phyloP scores from a whole-genome alignment of 2,888 invertebrate genomes.

The Zygothrica quintamaculata region DNA sequence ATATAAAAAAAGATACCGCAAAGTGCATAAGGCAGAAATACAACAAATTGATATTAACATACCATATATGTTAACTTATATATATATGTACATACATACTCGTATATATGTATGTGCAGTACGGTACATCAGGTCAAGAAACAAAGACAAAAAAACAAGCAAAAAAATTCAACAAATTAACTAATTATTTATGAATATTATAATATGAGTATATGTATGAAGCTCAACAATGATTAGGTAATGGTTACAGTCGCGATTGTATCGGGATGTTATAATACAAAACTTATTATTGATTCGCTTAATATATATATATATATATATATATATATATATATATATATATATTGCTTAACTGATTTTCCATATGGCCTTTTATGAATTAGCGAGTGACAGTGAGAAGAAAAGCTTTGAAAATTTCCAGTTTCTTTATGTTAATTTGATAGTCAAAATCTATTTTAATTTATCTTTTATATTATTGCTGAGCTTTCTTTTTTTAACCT shows the following conservation, averaged over 20 bases:
- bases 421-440: conserved; percentile 17
- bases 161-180: conserved; percentile 3
- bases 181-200: neutral
- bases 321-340: conserved; percentile 15
- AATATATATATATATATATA: neutral
- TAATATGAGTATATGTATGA: conserved; percentile 17
- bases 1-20: conserved; percentile 36
- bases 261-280: neutral
- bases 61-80: conserved; percentile 3
- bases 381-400: conserved; percentile 17
- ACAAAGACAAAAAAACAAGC: conserved; percentile 9
- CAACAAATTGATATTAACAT: conserved; percentile 53
- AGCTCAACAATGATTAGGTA: conserved; percentile 37
- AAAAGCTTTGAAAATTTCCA: conserved; percentile 25
- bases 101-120: neutral
- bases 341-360: conserved; percentile 12
- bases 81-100: conserved; percentile 1
- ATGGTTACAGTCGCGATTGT: conserved; percentile 6
- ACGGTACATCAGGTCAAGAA: conserved; percentile 17
- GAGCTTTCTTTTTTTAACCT: conserved; percentile 45
- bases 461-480: conserved; percentile 21
- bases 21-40: conserved; percentile 28
- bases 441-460: conserved; percentile 1
- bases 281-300: conserved; percentile 22
- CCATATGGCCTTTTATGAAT: conserved; percentile 28